phyloP scores from a whole-genome alignment of 2,113 vertebrate genomes.

The Xiphorhynchus elegans region DNA sequence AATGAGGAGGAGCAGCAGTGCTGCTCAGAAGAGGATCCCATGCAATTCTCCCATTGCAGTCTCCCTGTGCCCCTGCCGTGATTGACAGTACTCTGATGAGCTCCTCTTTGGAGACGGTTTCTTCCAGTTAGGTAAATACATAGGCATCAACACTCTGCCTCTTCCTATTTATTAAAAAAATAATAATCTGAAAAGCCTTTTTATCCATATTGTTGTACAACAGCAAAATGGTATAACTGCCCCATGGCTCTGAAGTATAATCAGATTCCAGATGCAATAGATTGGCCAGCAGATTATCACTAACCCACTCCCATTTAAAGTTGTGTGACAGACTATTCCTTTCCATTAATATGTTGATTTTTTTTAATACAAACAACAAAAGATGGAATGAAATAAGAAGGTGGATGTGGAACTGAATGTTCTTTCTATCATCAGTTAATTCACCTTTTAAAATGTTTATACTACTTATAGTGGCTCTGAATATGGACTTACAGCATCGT shows the following conservation, averaged over 20 bases:
- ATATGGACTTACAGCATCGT: background rate
- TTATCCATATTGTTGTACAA: background rate
- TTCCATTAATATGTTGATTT: background rate
- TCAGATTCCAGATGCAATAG: slow-evolving; percentile 35
- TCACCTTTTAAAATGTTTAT: background rate
- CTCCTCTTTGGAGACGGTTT: background rate
- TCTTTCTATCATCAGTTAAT: background rate
- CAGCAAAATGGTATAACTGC: background rate
- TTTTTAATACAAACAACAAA: background rate
- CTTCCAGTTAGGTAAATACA: background rate
- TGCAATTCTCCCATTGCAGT: background rate
- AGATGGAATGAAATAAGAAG: background rate
- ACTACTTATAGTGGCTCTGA: background rate
- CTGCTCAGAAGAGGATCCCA: background rate
- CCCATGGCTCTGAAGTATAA: background rate
- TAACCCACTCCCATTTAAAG: background rate
- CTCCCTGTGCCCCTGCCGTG: background rate
- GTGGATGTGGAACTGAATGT: background rate
- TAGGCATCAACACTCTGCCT: background rate
- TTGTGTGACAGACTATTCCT: background rate
- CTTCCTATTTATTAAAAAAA: slow-evolving; percentile 40
- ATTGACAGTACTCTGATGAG: background rate
- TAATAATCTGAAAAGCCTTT: slow-evolving; percentile 16
- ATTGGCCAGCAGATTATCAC: background rate
- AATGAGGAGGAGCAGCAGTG: background rate